Percentiles rank a stretch among this genome's conserved stretches.
Evolutionary conservation across 2,888 invertebrate genomes (phyloP).

Genomic region (Latrodectus hesperus): DNA sequence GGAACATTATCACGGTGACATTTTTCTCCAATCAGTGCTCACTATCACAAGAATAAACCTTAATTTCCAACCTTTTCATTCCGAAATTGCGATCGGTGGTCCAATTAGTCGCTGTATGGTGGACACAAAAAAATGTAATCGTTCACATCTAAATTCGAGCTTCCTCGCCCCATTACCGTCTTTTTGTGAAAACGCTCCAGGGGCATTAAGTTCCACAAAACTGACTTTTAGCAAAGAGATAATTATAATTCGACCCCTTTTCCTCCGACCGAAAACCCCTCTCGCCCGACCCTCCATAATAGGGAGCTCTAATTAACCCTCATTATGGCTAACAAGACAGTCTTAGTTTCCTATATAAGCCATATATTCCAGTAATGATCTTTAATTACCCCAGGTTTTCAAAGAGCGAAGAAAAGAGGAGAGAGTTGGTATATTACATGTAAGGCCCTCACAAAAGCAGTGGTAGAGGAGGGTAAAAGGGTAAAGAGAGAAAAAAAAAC

Average conservation of each 20-base stretch:
- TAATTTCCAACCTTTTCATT: neutral
- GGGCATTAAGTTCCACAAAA: constrained; percentile 50
- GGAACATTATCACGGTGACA: too few species aligned
- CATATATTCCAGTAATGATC: constrained; percentile 69
- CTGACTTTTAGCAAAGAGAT: constrained; percentile 64
- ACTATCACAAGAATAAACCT: too few species aligned
- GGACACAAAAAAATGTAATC: constrained; percentile 29
- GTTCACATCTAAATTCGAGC: constrained; percentile 10
- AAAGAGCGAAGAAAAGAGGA: constrained; percentile 52
- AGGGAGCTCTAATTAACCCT: constrained; percentile 67
- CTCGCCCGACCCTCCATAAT: constrained; percentile 54
- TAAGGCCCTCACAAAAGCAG: constrained; percentile 27
- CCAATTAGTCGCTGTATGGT: constrained; percentile 29
- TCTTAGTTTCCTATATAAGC: constrained; percentile 67
- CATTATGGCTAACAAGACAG: constrained; percentile 68
- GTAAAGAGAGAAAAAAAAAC: constrained; percentile 42
- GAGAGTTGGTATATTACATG: constrained; percentile 60
- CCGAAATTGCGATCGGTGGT: constrained; percentile 29
- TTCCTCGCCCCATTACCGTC: constrained; percentile 6
- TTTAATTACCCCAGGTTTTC: constrained; percentile 62
- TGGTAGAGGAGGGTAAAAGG: constrained; percentile 22
- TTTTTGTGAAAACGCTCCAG: neutral
- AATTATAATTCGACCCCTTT: constrained; percentile 64
- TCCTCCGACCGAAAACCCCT: neutral
- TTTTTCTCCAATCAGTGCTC: too few species aligned